These are phyloP conservation scores for Cromileptes altivelis DNA, from an alignment of 2,113 vertebrate genomes.

Conservation along the genomic window DNA sequence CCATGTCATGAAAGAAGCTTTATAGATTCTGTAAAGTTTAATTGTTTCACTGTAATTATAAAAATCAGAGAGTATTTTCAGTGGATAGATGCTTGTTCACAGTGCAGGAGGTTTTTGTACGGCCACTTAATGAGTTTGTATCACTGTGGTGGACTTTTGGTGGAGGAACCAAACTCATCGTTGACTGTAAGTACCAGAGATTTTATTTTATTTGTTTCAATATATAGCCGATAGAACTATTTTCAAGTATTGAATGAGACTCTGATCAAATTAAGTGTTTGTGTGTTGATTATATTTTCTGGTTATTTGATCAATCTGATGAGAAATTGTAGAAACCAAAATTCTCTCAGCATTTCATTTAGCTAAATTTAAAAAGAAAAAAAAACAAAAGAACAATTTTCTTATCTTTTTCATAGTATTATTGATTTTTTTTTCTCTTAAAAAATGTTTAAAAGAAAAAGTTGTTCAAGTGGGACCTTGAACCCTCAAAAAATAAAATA, in stretches of 20 bases:
- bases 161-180: conserved; percentile 48
- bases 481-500: too few relatives aligned
- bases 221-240: neutral
- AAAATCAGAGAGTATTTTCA: neutral
- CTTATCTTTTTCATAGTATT: too few relatives aligned
- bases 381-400: too few relatives aligned
- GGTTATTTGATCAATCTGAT: neutral
- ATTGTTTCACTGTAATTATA: conserved; percentile 14
- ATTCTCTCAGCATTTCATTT: neutral
- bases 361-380: too few relatives aligned
- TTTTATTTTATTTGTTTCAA: neutral
- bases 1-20: rapidly evolving
- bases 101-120: conserved; percentile 49
- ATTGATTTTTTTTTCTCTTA: too few relatives aligned
- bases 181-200: conserved; percentile 40
- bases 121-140: conserved; percentile 36
- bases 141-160: conserved; percentile 44
- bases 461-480: too few relatives aligned
- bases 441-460: too few relatives aligned
- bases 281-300: neutral
- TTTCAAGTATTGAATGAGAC: neutral
- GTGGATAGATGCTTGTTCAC: neutral
- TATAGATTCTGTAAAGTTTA: too few relatives aligned
- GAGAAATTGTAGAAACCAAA: neutral
- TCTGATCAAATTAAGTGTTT: neutral